Conservation (phyloP, 2,797 vertebrate genomes). For the Eleutherodactylus coqui region DNA sequence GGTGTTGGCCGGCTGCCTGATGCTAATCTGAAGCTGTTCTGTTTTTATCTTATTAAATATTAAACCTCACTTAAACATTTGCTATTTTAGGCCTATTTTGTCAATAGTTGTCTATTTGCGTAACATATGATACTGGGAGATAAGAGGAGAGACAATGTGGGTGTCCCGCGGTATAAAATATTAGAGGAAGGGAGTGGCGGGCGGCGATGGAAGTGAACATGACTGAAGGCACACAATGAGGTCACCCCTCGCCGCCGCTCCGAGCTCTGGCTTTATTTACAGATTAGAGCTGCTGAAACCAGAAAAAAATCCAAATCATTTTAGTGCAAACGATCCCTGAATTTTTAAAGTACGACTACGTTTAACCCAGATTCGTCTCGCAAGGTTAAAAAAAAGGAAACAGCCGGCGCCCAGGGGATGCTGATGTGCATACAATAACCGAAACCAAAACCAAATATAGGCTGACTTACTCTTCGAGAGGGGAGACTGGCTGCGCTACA, state of each 20-base stretch:
- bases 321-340: background rate
- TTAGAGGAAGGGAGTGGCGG: slow-evolving; percentile 69
- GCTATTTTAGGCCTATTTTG: slow-evolving; percentile 71
- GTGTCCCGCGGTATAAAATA: slow-evolving; percentile 67
- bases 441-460: background rate
- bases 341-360: background rate
- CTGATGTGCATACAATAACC: too few species aligned
- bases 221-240: slow-evolving; percentile 75
- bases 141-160: slow-evolving; percentile 60
- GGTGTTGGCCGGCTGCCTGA: slow-evolving; percentile 62
- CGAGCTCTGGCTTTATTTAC: slow-evolving; percentile 22
- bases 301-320: slow-evolving; percentile 26
- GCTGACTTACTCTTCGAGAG: too few species aligned
- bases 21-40: slow-evolving; percentile 70
- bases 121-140: slow-evolving; percentile 66
- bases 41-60: slow-evolving; percentile 73
- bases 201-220: slow-evolving; percentile 70
- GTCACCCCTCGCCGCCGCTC: slow-evolving; percentile 72
- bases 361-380: background rate
- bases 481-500: too few species aligned
- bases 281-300: slow-evolving; percentile 22
- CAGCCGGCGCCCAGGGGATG: too few species aligned
- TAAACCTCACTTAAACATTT: slow-evolving; percentile 67
- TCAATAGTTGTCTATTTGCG: slow-evolving; percentile 71
- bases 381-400: background rate